Evolutionary conservation across 2,888 invertebrate species (phyloP), one percentile per base, ranked within the genome.

Genomic region (Boloria euphrosyne): DNA sequence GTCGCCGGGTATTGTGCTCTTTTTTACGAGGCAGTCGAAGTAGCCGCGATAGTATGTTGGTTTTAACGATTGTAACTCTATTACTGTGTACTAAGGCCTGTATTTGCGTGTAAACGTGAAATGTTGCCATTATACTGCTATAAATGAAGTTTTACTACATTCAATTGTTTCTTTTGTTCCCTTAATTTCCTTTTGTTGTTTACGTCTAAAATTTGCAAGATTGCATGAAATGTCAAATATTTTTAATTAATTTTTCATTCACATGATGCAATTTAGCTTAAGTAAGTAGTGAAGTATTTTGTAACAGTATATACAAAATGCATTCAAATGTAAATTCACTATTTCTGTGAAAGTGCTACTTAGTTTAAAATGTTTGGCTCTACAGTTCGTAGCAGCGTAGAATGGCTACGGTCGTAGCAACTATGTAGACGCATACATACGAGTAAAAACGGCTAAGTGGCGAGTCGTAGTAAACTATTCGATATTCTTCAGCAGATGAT

Each of bases 1-100:
- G 65, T 62, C 59, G 57, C 22, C 27, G n/a, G 66, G 18, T 49
- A 65, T 68, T 65, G 64, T 60, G 57, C 60, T 52, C 52, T 66
- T 62, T 67, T 66, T 57, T 60, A 69, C 60, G 55, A 60, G 58
- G 52, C 62, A 27, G 31, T 13, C 46, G 13, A 52, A 52, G 38
- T 66, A 50, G 66, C 51, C 55, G 22, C 57, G 52, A 46, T 10
- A 38, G 47, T 62, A 58, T 60, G 47, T 31, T 43, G 13, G 27
- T 38, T 63, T 60, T 17, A 1, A 13, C 43, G 51, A 64, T 51
- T 52, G 16, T 64, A 58, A 14, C 27, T 46, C 51, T 58, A 51
- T 43, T 7, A 17, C 49, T 4, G 13, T 31, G 22, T 13, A 51
- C 4, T 52, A 52, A 31, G 18, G 50, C 6, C 50, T 31, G 38